Conservation (phyloP, 2,113 vertebrate species). For the Columba janthina region DNA sequence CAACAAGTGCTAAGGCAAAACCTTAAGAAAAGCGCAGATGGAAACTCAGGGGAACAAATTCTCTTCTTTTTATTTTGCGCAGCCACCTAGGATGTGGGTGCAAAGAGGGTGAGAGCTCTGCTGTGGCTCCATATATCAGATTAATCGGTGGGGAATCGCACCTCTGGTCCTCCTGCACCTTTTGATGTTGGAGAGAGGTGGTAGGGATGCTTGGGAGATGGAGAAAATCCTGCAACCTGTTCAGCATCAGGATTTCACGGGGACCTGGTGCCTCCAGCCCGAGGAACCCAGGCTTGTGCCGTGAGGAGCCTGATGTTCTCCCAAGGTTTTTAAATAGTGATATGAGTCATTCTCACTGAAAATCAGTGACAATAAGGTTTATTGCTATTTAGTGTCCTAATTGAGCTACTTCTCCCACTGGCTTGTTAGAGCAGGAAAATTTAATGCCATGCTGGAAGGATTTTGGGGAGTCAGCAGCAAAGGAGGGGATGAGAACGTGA, state of each 20-base stretch:
- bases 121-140: accelerated
- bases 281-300: neutral
- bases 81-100: accelerated
- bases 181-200: accelerated
- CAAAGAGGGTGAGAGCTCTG: neutral
- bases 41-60: neutral
- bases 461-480: conserved; percentile 12
- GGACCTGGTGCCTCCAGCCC: neutral
- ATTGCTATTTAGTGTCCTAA: conserved; percentile 37
- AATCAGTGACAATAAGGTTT: conserved; percentile 45
- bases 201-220: accelerated
- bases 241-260: accelerated
- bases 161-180: neutral
- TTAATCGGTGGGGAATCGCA: accelerated
- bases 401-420: neutral
- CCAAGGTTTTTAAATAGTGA: conserved; percentile 43
- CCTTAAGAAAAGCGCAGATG: neutral
- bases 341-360: conserved; percentile 50
- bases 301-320: neutral
- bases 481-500: neutral
- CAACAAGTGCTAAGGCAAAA: conserved; percentile 11
- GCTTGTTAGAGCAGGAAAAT: conserved; percentile 10
- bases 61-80: neutral
- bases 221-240: neutral
- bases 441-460: neutral